Conservation (phyloP, 37 sponge, comb jelly and placozoan genomes). For the Beroe ovata region DNA sequence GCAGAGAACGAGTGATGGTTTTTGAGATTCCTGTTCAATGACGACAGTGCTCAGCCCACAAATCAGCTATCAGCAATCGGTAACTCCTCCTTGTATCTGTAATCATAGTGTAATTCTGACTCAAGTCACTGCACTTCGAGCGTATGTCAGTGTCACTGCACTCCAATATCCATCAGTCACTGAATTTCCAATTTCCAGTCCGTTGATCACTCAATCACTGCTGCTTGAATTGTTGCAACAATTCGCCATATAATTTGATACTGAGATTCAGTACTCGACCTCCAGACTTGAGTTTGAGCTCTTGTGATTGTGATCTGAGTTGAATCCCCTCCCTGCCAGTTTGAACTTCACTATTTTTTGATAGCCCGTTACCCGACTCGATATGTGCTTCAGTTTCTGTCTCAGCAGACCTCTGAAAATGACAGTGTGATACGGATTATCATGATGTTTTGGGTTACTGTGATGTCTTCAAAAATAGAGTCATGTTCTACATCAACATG, state of each 20-base stretch:
- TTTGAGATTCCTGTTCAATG: no score
- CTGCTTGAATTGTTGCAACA: not conserved
- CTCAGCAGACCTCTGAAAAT: not conserved
- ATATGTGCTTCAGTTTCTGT: conserved; percentile 3
- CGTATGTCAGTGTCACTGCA: no score
- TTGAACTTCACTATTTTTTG: not conserved
- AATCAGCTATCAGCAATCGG: no score
- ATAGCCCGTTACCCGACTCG: not conserved
- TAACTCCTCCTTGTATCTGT: no score
- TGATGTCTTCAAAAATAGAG: no score
- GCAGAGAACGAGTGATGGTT: no score
- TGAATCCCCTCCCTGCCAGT: not conserved
- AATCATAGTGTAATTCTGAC: no score
- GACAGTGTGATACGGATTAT: not conserved
- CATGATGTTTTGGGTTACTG: not conserved
- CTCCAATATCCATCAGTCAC: no score
- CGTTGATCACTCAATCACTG: not conserved
- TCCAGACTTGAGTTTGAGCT: conserved; percentile 23
- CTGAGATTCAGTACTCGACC: not conserved
- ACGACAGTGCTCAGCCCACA: no score
- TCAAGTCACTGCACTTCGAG: not conserved
- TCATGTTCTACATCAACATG: no score
- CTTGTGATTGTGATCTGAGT: not conserved
- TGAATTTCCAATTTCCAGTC: not conserved
- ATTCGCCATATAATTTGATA: no score